These are phyloP conservation scores for Sycobia sp. DNA, from an alignment of 1,140 invertebrate genomes.

Conservation along the genomic window DNA sequence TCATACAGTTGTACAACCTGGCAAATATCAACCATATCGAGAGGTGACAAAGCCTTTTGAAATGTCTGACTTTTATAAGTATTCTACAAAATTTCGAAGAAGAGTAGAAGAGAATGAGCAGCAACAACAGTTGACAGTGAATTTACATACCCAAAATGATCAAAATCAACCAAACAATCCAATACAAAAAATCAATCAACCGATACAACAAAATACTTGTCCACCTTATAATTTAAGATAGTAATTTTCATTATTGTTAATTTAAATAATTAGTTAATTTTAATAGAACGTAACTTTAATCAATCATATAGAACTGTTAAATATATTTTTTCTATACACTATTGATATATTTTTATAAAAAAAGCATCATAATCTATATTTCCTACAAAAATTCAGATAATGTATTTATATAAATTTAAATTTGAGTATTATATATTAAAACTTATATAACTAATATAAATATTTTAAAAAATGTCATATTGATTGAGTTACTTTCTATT, in stretches of 20 bases:
- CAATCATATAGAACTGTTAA: neutral
- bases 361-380: conserved; percentile 25
- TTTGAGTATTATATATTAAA: too few relatives aligned
- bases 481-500: conserved; percentile 17
- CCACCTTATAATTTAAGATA: conserved; percentile 51
- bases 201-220: conserved; percentile 60
- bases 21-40: conserved; percentile 88
- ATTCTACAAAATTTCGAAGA: conserved; percentile 89
- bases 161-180: conserved; percentile 35
- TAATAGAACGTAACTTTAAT: conserved; percentile 16
- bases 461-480: conserved; percentile 17
- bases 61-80: conserved; percentile 97
- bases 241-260: conserved; percentile 25
- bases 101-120: conserved; percentile 49
- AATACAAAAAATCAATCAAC: conserved; percentile 61
- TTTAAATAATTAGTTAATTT: conserved; percentile 11
- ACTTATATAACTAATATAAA: too few relatives aligned
- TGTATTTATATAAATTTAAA: too few relatives aligned
- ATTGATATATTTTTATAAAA: neutral
- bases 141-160: conserved; percentile 30
- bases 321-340: neutral
- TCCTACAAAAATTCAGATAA: too few relatives aligned
- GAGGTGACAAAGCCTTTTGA: conserved; percentile 95
- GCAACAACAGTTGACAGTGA: conserved; percentile 7
- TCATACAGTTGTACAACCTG: conserved; percentile 82